Base-by-base conservation (phyloP, 2,113 vertebrate species). In the Corythoichthys haematopterus region DNA sequence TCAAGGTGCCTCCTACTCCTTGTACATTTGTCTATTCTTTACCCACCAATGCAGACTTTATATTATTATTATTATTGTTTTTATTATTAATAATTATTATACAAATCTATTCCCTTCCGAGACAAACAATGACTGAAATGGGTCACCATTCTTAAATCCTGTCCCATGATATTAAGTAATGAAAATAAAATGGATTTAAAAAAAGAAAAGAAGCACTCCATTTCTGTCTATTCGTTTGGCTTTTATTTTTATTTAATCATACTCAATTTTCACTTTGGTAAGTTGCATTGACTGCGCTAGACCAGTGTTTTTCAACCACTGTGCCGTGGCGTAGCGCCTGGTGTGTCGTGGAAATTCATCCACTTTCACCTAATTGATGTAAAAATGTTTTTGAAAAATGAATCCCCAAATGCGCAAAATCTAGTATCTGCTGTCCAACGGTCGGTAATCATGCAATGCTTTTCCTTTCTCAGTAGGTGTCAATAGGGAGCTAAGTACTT, bases 151-250 rank as follows among this genome's bases (percentile, higher is more conserved):
- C 91, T 95, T 94, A 91, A 88, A 87, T 93, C 88, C 90, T 96
- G 91, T 95, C 84, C 93, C 92, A 92, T 95, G 93, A 90, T 96
- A 95, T 94, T 95, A 91, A 94, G 92, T 93, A 93, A 93, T 91
- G 86, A 92, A 94, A 92, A 93, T 89, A 91, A 91, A 93, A 93
- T 58, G 71, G 52, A 93, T 94, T 93, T 93, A 94, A 93, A 93
- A 64, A 75, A 53, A 92, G 93, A 92, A 94, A 94, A 91, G 92
- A 90, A 89, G 92, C 89, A 92, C 91, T 91, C 70, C 72, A 84
- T 74, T 91, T 90, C 90, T 16, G 89, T 91, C 65, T 80, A 73
- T 78, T 79, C 59, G 68, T 81, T 65, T 1, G 43, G 4, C 38
- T 61, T n/a, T 60, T 16, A 6, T 36, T 35, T 6, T 12, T 33